These are phyloP conservation scores for Drosophila kuntzei DNA, from an alignment of 2,888 invertebrate genomes.

Conservation along the genomic window DNA sequence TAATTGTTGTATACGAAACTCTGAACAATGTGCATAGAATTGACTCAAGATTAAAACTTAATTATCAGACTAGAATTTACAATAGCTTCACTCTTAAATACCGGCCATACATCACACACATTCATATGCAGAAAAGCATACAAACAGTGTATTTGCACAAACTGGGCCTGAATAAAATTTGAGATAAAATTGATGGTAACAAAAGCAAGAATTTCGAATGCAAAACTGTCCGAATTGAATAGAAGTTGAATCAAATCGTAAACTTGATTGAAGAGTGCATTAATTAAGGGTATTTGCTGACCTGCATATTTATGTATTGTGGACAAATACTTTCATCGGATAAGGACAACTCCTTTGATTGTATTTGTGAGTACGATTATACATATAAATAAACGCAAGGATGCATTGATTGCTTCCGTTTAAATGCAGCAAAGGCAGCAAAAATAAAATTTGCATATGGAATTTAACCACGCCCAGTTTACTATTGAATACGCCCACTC, in stretches of 20 bases:
- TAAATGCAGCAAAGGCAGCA: constrained; percentile 19
- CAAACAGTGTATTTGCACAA: constrained; percentile 10
- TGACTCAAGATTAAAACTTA: constrained; percentile 4
- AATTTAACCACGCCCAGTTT: constrained; percentile 2
- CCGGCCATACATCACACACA: background rate
- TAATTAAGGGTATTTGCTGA: constrained; percentile 34
- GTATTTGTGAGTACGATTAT: background rate
- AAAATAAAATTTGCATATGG: constrained; percentile 35
- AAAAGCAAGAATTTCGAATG: background rate
- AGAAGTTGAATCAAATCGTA: background rate
- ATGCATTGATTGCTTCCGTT: constrained; percentile 37
- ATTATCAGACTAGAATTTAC: constrained; percentile 7
- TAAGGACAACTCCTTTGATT: constrained; percentile 29
- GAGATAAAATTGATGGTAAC: constrained; percentile 5
- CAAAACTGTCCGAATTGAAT: background rate
- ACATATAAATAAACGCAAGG: constrained; percentile 21
- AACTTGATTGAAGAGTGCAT: constrained; percentile 11
- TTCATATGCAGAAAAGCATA: background rate
- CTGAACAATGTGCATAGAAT: background rate
- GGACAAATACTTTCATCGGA: constrained; percentile 8
- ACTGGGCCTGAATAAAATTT: constrained; percentile 1
- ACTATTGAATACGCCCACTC: constrained; percentile 22
- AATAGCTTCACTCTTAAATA: constrained; percentile 2
- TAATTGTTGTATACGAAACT: constrained; percentile 1
- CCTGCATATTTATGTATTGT: constrained; percentile 22